Percentiles rank a stretch among this genome's conserved stretches.
Evolutionary conservation across 2,888 invertebrate species (phyloP).

Genomic region (Megalurothrips usitatus): DNA sequence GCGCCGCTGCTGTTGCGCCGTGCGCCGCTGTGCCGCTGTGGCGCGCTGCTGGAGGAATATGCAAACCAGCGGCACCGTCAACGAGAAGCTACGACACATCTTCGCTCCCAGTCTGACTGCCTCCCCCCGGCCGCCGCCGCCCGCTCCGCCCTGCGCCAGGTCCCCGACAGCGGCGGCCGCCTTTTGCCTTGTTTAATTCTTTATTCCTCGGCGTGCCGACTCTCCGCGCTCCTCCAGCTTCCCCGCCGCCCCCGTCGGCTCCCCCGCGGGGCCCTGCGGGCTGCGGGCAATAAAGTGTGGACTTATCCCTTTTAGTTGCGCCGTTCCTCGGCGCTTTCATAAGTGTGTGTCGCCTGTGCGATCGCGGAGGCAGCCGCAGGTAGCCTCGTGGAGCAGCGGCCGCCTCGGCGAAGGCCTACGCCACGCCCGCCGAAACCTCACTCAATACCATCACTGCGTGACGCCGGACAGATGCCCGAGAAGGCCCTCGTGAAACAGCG

Average conservation of each 20-base stretch:
- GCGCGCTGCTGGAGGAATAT: background rate
- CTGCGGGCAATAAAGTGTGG: background rate
- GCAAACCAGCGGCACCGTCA: constrained; percentile 16
- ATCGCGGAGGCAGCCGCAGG: no score
- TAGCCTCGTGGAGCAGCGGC: no score
- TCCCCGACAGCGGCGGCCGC: background rate
- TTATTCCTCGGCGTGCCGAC: background rate
- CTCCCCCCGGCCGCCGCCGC: background rate
- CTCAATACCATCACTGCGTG: no score
- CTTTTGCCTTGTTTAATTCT: constrained; percentile 16
- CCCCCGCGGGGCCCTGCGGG: background rate
- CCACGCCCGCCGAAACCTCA: no score
- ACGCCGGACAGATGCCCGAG: no score
- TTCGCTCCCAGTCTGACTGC: constrained; percentile 1
- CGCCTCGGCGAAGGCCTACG: no score
- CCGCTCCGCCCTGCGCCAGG: background rate
- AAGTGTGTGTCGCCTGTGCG: no score
- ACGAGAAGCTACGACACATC: constrained; percentile 9
- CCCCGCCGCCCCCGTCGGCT: no score
- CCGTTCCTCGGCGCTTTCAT: no score
- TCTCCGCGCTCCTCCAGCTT: background rate
- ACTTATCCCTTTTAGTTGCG: background rate
- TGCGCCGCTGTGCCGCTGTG: no score
- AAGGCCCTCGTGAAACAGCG: no score
- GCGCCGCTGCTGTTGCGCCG: no score